Evolutionary conservation across 2,797 vertebrate species (phyloP), one percentile per base, ranked within the genome.

Genomic region (Characodon lateralis): DNA sequence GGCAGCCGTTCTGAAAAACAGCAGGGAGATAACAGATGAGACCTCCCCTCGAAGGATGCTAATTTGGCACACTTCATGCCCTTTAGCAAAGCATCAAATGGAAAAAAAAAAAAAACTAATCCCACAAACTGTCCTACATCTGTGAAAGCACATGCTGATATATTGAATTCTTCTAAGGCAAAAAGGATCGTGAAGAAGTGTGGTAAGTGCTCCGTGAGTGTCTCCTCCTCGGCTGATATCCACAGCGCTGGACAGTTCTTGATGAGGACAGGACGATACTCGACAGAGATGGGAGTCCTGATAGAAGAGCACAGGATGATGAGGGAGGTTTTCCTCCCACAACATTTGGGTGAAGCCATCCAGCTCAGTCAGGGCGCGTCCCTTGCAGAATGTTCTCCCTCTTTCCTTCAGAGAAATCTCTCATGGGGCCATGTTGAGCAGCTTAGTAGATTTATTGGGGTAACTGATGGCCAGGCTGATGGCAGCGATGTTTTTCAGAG

Each of bases 391-490:
- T 2, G 7, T 71, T 58, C 66, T 73, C 73, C 71, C 73, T 68
- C 50, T 18, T 58, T 20, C 31, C 82, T 70, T 74, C 48, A 51
- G 13, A 56, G 78, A 69, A 81, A 84, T 73, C 87, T 72, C 90
- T 95, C 92, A 95, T 2, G 89, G 87, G 79, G 95, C 96, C 90
- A 95, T 89, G 90, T 96, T 96, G 96, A 98, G 96, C 81, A 97
- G 95, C 92, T 93, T 95, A 76, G 98, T 99, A 31, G 97, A 98
- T 96, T 98, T 99, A 96, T 99, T 99, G 48, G 97, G 96, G 86
- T 99, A 98, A 96, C 97, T 97, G 96, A 99, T 99, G 83, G 98
- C 97, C 94, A 99, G 95, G 94, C 98, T 99, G 96, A 99, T 98
- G 92, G 98, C 98, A 83, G 97, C 97, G 78, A 99, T 97, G 95